A percentile compares a stretch with the other conserved stretches of the same genome.
Evolutionary conservation across 2,113 vertebrate genomes (phyloP).

Genomic region (Plecotus auritus): DNA sequence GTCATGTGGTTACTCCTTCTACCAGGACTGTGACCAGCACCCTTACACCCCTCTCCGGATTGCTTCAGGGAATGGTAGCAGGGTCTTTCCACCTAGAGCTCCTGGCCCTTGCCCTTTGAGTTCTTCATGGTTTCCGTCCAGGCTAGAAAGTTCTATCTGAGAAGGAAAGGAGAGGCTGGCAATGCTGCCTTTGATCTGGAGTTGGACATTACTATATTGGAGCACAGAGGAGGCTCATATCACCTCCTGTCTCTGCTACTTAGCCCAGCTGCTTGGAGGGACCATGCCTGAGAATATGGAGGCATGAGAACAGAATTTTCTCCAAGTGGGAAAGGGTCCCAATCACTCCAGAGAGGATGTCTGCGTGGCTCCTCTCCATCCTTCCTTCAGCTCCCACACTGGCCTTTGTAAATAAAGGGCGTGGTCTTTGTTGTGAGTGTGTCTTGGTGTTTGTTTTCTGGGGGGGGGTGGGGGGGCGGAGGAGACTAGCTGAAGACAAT

Average conservation of each 20-base stretch:
- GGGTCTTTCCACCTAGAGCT: neutral
- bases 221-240: neutral
- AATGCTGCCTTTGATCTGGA: neutral
- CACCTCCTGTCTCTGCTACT: neutral
- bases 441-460: conserved; percentile 8
- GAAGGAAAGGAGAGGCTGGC: neutral
- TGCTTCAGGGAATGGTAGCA: neutral
- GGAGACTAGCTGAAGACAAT: neutral
- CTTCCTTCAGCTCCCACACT: neutral
- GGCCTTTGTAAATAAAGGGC: conserved; percentile 74
- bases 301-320: neutral
- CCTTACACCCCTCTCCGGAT: neutral
- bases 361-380: neutral
- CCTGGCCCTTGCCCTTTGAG: neutral
- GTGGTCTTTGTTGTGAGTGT: conserved; percentile 58
- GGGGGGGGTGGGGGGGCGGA: neutral
- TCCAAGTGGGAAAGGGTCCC: neutral
- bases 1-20: neutral
- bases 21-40: neutral
- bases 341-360: neutral
- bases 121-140: conserved; percentile 5
- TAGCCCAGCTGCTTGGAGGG: neutral
- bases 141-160: conserved; percentile 11
- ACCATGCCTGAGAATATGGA: neutral
- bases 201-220: neutral